Evolutionary conservation across 2,888 invertebrate species (phyloP), one percentile per base, ranked within the genome.

Genomic region (Podotricha telesiphe): DNA sequence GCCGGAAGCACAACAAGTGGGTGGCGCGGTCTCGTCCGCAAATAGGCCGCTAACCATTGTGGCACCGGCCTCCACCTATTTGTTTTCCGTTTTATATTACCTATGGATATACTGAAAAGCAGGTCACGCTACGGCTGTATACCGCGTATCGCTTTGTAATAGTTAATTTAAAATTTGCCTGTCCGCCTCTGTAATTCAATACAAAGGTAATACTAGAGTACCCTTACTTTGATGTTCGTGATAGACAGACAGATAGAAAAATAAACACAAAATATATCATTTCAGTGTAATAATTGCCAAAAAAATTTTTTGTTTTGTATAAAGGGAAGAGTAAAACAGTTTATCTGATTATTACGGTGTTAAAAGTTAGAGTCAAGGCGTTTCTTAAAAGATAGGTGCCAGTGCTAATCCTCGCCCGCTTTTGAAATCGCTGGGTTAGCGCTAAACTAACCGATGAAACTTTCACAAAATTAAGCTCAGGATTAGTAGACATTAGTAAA

Each of bases 1-100:
- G 69, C 82, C 85, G 89, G 88, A 89, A 86, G 80, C 78, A 89
- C 88, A 88, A 89, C 89, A 90, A 89, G 90, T 90, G 89, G 87
- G 84, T 80, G 87, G 72, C 76, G 84, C 80, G 80, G 80, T 80
- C 81, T 79, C 79, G 82, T 80, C 86, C 85, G 81, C 88, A 89
- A 89, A 89, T 89, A 90, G 91, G 88, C 88, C 86, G 85, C 80
- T 79, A 78, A 80, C 86, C 79, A 86, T 88, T 87, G 86, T 80
- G 69, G 71, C 68, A 72, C 67, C 71, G 74, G 76, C 76, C 78
- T 80, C 78, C 75, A 76, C 79, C 80, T 79, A 81, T 79, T 80
- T 79, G 77, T 78, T 79, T 79, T 76, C 76, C 72, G 77, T 81
- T 85, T 77, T 83, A 81, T 82, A 84, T 82, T 78, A 78, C 79